These are phyloP conservation scores for Lissocephala sabroskyi DNA, from an alignment of 2,888 invertebrate species.

Conservation along the genomic window DNA sequence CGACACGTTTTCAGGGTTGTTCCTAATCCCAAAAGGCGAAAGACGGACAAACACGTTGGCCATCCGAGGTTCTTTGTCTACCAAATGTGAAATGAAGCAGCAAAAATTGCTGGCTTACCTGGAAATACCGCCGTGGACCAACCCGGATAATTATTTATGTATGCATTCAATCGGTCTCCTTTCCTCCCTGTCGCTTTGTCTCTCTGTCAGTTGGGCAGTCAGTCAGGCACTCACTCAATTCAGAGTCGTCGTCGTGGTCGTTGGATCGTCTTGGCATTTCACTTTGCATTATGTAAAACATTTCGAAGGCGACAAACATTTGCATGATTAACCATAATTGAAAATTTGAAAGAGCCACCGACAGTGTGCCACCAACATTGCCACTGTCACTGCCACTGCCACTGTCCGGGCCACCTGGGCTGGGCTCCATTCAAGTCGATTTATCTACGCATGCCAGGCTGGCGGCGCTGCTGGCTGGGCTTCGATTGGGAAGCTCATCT, in stretches of 20 bases:
- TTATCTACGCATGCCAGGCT: constrained; percentile 56
- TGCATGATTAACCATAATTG: constrained; percentile 64
- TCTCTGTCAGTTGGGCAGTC: neutral
- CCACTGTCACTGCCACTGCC: neutral
- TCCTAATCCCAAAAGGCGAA: constrained; percentile 53
- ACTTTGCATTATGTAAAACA: constrained; percentile 63
- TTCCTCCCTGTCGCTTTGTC: constrained; percentile 2
- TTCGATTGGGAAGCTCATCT: neutral
- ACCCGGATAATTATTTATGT: constrained; percentile 52
- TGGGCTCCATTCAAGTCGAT: constrained; percentile 51
- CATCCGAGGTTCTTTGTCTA: no score
- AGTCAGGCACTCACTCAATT: constrained; percentile 35
- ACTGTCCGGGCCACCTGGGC: constrained; percentile 7
- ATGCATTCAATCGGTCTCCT: constrained; percentile 33
- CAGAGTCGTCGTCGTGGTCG: no score
- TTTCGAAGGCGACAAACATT: constrained; percentile 61
- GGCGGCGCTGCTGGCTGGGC: neutral
- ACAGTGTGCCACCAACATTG: constrained; percentile 20
- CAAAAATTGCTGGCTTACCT: constrained; percentile 57
- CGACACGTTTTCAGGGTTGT: constrained; percentile 53
- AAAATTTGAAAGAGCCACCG: constrained; percentile 35
- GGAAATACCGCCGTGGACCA: constrained; percentile 9
- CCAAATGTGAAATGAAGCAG: constrained; percentile 60
- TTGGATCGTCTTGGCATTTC: no score
- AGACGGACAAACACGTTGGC: constrained; percentile 17